Evolutionary conservation across 2,797 vertebrate genomes (phyloP), one percentile per base, ranked within the genome.

Genomic region (Linurgus olivaceus): DNA sequence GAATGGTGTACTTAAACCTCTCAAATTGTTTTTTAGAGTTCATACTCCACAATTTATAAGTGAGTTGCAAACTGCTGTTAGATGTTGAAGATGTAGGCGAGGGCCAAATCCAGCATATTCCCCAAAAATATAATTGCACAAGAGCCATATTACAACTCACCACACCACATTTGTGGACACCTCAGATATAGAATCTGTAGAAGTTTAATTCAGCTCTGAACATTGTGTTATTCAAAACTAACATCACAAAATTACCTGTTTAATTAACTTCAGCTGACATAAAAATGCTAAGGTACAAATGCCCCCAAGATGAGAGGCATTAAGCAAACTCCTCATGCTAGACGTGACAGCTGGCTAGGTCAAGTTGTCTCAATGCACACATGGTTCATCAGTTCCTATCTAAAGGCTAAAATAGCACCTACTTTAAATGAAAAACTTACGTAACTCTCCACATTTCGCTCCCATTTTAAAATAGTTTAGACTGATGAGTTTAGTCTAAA

Each of bases 291-390:
- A 68, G 57, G 3, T 7, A 71, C 19, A 83, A 87, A 12, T 1
- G 7, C 5, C 8, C 11, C 17, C 10, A 54, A 25, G 10, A 59
- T 1, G 9, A 76, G 11, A 40, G 13, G 9, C 11, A 31, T 8
- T 25, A 48, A 54, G 45, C 3, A 15, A 50, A 80, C 29, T 11
- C 50, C 33, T 75, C 6, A 11, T 3, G 10, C 10, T 3, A 26
- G 5, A 17, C 2, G 3, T 0, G 4, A 61, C 31, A 48, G 25
- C 12, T 37, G 2, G 1, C 40, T 21, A 33, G 17, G 31, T 11
- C 10, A 47, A 35, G 12, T 0, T 50, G 19, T 16, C 11, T 33
- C 26, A 37, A 13, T 0, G 2, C 7, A 58, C 0, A 0, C 3
- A 18, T 1, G 2, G 25, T 7, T 35, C 20, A 66, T 1, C 12